phyloP scores from a whole-genome alignment of 2,797 vertebrate species.

The Mus spretus region DNA sequence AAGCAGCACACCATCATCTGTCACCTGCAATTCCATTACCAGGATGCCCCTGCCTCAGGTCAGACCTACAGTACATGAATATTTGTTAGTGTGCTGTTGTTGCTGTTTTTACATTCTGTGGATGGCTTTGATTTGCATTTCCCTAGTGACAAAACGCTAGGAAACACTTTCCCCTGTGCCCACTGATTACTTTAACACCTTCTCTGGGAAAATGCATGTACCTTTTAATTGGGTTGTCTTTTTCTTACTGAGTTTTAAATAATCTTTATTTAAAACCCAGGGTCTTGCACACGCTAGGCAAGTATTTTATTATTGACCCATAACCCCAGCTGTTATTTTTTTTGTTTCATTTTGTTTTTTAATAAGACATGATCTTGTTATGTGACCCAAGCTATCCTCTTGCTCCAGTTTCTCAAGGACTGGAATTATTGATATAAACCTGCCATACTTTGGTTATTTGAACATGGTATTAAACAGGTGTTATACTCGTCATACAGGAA shows the following conservation, averaged over 20 bases:
- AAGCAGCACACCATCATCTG: not conserved
- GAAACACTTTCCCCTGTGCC: not conserved
- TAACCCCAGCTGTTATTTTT: not conserved
- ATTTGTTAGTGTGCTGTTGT: not conserved
- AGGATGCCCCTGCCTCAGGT: not conserved
- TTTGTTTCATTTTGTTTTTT: not conserved
- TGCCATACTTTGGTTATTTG: not conserved
- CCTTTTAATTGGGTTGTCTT: not conserved
- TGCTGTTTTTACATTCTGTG: not conserved
- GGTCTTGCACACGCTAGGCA: not conserved
- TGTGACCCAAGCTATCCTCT: not conserved
- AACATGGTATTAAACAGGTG: not conserved
- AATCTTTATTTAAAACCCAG: not conserved
- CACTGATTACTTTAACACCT: not conserved
- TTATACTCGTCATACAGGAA: not conserved
- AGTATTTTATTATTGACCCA: not conserved
- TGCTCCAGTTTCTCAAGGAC: not conserved
- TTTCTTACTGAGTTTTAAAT: constrained; percentile 16
- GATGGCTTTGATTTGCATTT: not conserved
- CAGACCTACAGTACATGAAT: constrained; percentile 4
- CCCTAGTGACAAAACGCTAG: not conserved
- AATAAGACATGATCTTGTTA: not conserved
- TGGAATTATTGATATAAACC: not conserved
- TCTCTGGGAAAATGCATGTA: constrained; percentile 29
- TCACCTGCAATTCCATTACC: not conserved